Evolutionary conservation across 2,888 invertebrate species (phyloP), one percentile per base, ranked within the genome.

Genomic region (Lacanobia wlatinum): DNA sequence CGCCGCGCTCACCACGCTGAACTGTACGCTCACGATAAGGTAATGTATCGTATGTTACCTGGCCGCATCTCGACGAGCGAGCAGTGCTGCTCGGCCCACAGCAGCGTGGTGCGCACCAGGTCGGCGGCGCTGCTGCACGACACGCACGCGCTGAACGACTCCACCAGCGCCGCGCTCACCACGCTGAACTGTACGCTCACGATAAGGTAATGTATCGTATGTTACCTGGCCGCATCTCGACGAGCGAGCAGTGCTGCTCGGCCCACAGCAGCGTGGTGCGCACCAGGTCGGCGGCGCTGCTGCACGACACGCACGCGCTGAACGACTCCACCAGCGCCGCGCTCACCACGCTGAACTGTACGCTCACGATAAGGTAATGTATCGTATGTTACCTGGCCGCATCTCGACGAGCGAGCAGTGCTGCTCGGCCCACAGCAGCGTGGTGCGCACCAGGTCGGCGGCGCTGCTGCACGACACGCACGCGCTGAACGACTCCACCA

Each of bases 71-170:
- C 98, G 85, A 98, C 98, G 82, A 99, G 97, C 58, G 99, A 99
- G 96, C 99, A 99, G 94, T 99, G 99, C 92, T 99, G 99, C 94
- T 99, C 99, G 71, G 99, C 98, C 99, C 99, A 99, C 77, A 98
- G 97, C 90, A 98, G 97, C 76, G 99, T 98, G 82, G 99, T 98
- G 85, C 98, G 97, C 93, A 98, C 98, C 80, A 99, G 96, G 95
- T 99, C 99, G 78, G 98, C 96, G 83, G 93, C 92, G 95, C 98
- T 99, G 81, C 98, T 97, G 86, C 98, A 98, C 68, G 99, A 99
- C 77, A 99, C 99, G 89, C 98, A 98, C 88, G 98, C 97, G 93
- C 98, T 99, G 96, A 98, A 99, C 16, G 99, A 98, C 87, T 98
- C 98, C 94, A 99, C 97, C 87, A 99, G 96, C 53, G 99, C 98